Base-by-base conservation (phyloP, 2,113 vertebrate species). In the Channa argus region DNA sequence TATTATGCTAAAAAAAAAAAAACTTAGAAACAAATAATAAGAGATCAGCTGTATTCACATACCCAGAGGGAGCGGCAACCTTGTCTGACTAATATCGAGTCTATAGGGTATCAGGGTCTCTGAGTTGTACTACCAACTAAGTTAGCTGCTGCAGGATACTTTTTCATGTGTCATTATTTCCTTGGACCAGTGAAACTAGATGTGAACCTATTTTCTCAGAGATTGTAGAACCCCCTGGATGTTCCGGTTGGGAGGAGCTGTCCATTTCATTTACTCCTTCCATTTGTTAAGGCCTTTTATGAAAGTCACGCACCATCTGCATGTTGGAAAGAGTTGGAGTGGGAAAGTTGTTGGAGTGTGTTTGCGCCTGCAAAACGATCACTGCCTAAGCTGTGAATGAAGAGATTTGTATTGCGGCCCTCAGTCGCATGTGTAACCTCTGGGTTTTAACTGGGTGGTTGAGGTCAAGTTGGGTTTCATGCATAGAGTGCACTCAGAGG, bases 211-310 rank as follows among this genome's bases (percentile, higher is more conserved):
- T 87, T 88, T 86, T 73, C 84, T 70, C 61, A 55, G 34, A 79
- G 84, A 84, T 70, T 79, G 74, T 72, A 78, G 79, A 86, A 79
- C 70, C 73, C 82, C 73, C 69, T 62, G 75, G 71, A 86, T 76
- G 85, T 92, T 90, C 76, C 49, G 63, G 80, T 87, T 79, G 83
- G 75, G 62, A 60, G 85, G 13, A 88, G 80, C 76, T 82, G 89
- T 91, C 91, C 81, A 84, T 63, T 90, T 85, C 89, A 84, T 86
- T 90, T 89, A 90, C 70, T 82, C 24, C 74, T 71, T 81, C 85
- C 77, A 90, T 90, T 89, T 89, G 88, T 88, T 83, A 88, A 64
- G 53, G 78, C 65, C 24, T 74, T 80, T 88, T 86, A 78, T 81
- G 55, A 77, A 63, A 87, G 90, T 88, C 80, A 86, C 46, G 60